Percentiles rank a stretch among this genome's conserved stretches.
Evolutionary conservation across 2,797 vertebrate species (phyloP).

Genomic region (Myotis findleyi): DNA sequence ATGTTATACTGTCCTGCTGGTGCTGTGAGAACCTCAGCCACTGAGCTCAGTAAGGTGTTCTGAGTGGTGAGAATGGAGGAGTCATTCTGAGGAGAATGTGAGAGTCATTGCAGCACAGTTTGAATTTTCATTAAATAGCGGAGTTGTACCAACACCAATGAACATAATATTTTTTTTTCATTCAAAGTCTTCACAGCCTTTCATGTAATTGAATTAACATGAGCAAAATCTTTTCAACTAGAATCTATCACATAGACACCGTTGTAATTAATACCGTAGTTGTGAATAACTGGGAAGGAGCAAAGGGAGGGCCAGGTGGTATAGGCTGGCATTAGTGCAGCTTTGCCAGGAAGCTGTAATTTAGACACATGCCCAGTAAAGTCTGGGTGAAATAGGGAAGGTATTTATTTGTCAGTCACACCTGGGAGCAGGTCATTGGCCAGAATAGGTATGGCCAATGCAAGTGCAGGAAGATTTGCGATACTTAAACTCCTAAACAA

Average conservation of each 20-base stretch:
- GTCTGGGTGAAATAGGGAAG: too few species aligned
- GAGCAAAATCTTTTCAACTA: neutral
- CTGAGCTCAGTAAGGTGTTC: neutral
- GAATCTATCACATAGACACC: neutral
- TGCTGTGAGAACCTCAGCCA: neutral
- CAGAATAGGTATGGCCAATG: too few species aligned
- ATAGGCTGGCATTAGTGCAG: too few species aligned
- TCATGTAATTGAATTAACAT: neutral
- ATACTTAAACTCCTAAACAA: too few species aligned
- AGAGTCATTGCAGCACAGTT: neutral
- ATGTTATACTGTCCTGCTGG: neutral
- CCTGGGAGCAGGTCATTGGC: too few species aligned
- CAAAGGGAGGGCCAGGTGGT: too few species aligned
- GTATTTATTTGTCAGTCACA: too few species aligned
- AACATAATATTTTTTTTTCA: constrained; percentile 45
- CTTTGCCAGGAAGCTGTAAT: too few species aligned
- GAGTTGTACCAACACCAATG: neutral
- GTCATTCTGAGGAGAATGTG: neutral
- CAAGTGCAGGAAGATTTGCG: too few species aligned
- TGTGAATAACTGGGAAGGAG: too few species aligned
- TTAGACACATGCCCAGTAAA: too few species aligned
- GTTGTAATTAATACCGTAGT: too few species aligned
- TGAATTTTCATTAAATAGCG: constrained; percentile 24
- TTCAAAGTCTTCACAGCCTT: neutral
- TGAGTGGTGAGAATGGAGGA: neutral